Evolutionary conservation across 2,888 invertebrate species (phyloP), one percentile per base, ranked within the genome.

Genomic region (Pterostichus niger): DNA sequence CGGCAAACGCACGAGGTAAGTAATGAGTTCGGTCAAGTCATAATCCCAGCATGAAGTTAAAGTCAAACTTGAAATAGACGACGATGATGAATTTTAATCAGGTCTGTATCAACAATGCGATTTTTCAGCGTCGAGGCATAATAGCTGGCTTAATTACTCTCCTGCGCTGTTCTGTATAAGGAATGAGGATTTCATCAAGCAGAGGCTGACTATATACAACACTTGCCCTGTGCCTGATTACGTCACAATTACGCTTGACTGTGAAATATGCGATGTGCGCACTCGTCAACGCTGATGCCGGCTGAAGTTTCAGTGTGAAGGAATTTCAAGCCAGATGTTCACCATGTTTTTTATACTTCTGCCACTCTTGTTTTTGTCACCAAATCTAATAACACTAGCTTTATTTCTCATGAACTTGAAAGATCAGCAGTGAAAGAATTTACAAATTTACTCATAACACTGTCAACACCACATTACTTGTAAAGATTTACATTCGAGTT

Each of bases 51-150:
- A 17, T 40, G 56, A 76, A 76, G 15, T 49, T 64, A n/a, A 54
- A 76, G 56, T 40, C 49, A 49, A 33, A 15, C 17, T 49, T 33
- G 54, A 79, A 79, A 79, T 64, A 79, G 49, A 59, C 49, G 46
- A 79, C 64, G 61, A 68, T 80, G 80, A 80, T 80, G 80, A 68
- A 80, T 80, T 68, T 80, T 80, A 80, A 80, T 64, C 80, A 80
- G 68, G 64, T 46, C 68, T 59, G 31, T 80, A 80, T 79, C 61
- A 79, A 61, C 61, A 79, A 64, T 64, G 64, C 35, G 49, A 80
- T 80, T 80, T 64, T 80, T 79, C 64, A 61, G 61, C 46, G 78
- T 79, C 78, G 78, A 24, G 52, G 52, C 49, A 52, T 75, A 75
- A 75, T 75, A 75, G 75, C 54, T 1, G 54, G 13, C 75, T 52